Evolutionary conservation across 2,797 vertebrate genomes (phyloP).

Genomic region (Sarcoramphus papa): DNA sequence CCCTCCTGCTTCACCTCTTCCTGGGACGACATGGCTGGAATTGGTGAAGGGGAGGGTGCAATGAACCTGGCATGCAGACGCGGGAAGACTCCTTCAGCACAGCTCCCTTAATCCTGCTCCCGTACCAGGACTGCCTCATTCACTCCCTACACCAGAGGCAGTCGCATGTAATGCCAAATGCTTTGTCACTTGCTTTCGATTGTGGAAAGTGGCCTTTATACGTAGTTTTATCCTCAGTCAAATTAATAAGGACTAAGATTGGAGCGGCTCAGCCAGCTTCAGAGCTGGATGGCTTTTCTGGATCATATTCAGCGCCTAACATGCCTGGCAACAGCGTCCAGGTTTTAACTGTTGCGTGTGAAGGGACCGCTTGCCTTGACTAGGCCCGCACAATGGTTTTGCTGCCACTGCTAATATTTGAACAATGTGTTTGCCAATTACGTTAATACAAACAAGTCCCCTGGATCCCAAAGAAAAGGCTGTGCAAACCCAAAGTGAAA

Average conservation of each 20-base stretch:
- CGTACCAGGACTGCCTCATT: background rate
- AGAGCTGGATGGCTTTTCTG: background rate
- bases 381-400: background rate
- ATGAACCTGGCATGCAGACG: background rate
- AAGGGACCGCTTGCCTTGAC: background rate
- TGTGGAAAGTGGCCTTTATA: background rate
- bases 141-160: background rate
- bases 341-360: background rate
- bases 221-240: background rate
- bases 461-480: background rate
- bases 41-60: background rate
- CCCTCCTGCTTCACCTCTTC: background rate
- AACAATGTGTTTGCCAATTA: constrained; percentile 40
- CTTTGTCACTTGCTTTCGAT: background rate
- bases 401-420: constrained; percentile 55
- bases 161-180: background rate
- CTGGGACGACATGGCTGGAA: fast-evolving
- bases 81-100: background rate
- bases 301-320: background rate
- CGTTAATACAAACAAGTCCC: constrained; percentile 15
- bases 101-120: background rate
- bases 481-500: background rate
- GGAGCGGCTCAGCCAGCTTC: background rate
- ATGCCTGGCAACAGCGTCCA: background rate
- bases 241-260: background rate